Evolutionary conservation across 2,888 invertebrate species (phyloP).

Genomic region (Cataglyphis albicans): DNA sequence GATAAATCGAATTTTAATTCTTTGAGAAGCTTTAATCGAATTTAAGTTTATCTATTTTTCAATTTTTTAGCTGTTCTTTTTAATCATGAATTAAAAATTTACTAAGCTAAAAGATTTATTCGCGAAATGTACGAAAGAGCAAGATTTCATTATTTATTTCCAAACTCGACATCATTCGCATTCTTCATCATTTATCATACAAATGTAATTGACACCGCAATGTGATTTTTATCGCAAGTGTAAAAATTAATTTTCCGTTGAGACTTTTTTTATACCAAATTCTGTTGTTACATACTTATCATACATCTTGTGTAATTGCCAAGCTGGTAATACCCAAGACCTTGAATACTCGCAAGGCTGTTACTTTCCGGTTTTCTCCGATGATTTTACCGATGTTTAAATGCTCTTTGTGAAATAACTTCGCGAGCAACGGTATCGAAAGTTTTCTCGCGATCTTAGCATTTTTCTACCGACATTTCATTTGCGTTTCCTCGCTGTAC

Average conservation of each 20-base stretch:
- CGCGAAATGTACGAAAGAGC: not conserved
- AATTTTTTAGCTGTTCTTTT: not conserved
- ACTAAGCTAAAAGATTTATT: not conserved
- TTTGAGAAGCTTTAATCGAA: not conserved
- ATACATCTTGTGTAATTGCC: not conserved
- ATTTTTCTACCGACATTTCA: not conserved
- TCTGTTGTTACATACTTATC: not conserved
- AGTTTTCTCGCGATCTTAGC: not conserved
- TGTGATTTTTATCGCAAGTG: not conserved
- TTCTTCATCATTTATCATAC: not conserved
- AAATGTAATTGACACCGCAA: not conserved
- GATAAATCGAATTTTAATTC: not conserved
- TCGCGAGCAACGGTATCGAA: not conserved
- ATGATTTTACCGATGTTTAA: not conserved
- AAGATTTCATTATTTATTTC: not conserved
- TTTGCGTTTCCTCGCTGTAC: not conserved
- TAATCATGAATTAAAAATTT: not conserved
- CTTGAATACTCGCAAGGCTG: not conserved
- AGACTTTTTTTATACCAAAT: not conserved
- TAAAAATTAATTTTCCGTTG: not conserved
- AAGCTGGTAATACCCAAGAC: not conserved
- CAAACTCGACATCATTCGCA: not conserved
- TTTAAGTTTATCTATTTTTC: not conserved
- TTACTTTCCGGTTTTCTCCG: conserved; percentile 20
- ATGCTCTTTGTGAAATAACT: not conserved